Evolutionary conservation across 1,140 invertebrate species (phyloP).

Genomic region (Trichonephila inaurata): DNA sequence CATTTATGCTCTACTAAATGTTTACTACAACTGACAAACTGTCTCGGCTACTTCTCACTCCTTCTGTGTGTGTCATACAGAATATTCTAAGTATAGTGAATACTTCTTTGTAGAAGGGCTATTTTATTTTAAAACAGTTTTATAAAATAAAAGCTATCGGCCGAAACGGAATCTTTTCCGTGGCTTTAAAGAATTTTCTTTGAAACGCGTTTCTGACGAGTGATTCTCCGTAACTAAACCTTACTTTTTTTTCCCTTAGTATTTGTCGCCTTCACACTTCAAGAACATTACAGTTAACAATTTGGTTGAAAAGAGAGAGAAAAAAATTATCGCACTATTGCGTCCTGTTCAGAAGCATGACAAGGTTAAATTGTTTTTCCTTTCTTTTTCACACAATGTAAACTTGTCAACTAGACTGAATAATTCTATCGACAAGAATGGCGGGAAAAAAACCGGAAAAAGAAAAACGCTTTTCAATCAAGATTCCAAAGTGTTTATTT

Average conservation of each 20-base stretch:
- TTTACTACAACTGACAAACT: background rate
- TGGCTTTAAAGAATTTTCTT: background rate
- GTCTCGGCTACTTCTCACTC: background rate
- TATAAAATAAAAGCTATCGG: background rate
- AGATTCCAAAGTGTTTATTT: background rate
- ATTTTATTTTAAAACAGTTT: background rate
- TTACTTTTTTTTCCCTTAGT: background rate
- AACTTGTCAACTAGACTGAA: background rate
- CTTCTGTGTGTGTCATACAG: background rate
- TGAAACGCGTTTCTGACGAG: background rate
- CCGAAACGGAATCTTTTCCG: background rate
- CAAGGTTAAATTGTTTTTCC: constrained; percentile 31
- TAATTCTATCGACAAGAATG: background rate
- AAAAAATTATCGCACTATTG: background rate
- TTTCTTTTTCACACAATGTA: constrained; percentile 17
- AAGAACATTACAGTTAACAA: background rate
- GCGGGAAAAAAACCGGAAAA: background rate
- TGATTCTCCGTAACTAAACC: background rate
- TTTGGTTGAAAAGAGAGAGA: background rate
- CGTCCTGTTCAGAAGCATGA: constrained; percentile 30
- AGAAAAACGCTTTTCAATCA: constrained; percentile 1
- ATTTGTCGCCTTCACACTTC: background rate
- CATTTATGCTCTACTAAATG: constrained; percentile 20
- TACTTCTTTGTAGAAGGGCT: background rate
- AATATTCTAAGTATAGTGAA: background rate